Base-by-base conservation (phyloP, 2,113 vertebrate genomes). In the Podarcis raffonei region DNA sequence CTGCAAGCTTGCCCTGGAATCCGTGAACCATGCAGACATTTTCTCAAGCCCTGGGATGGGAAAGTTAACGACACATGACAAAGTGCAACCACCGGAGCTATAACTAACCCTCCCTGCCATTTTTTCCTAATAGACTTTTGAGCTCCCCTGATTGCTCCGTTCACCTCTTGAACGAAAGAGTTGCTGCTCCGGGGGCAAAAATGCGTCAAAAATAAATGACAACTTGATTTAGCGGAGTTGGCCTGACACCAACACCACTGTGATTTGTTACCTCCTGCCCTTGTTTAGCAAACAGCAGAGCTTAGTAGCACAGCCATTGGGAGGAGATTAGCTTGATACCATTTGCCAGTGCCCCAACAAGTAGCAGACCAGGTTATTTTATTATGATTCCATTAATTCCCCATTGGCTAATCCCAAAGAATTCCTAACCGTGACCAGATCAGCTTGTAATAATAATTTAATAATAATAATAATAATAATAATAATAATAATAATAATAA, bases 141-240 rank as follows among this genome's bases (percentile, higher is more conserved):
- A 93, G 90, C 92, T 94, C 94, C 59, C 94, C 92, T 93, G 91
- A 96, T 95, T 94, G 93, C 89, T 95, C 90, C 69, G 25, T 90
- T 92, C 94, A 93, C 89, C 92, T 93, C 89, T 91, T 89, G 92
- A 95, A 94, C 90, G 87, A 90, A 95, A 95, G 69, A 94, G 90
- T 81, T 93, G 92, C 92, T 93, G 94, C 89, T 95, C 92, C 89
- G 89, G 90, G 81, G 94, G 92, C 92, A 92, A 95, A 72, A 96
- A 78, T 79, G 87, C 92, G 93, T 95, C 77, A 95, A 94, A 95
- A 95, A 94, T 94, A 96, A 96, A 95, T 95, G 94, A 95, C 94
- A 94, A 83, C 93, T 95, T 96, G 95, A 95, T 94, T 96, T 96
- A 96, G 91, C 84, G 90, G 74, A 78, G 91, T 92, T 94, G 94